phyloP scores from a whole-genome alignment of 2,113 vertebrate genomes.

The Mirounga angustirostris region DNA sequence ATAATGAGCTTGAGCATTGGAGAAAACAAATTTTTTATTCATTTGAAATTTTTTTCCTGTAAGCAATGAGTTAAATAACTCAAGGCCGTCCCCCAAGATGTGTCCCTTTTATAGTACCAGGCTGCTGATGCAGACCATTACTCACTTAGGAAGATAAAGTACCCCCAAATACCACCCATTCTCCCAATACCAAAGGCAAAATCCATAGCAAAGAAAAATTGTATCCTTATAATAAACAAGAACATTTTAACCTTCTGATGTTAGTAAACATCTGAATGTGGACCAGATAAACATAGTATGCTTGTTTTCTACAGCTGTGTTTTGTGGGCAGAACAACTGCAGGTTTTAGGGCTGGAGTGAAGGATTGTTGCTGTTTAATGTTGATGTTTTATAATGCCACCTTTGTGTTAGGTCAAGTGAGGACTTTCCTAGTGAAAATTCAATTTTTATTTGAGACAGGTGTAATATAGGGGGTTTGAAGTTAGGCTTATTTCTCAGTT shows the following conservation, averaged over 20 bases:
- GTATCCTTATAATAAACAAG: conserved; percentile 29
- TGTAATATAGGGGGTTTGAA: conserved; percentile 9
- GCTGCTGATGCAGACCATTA: background rate
- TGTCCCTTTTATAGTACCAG: conserved; percentile 24
- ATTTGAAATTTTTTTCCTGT: conserved; percentile 51
- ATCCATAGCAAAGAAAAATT: conserved; percentile 38
- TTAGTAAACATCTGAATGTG: conserved; percentile 48
- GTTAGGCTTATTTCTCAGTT: conserved; percentile 25
- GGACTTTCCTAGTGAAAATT: conserved; percentile 50
- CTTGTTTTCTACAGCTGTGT: conserved; percentile 35
- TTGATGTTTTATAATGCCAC: conserved; percentile 26
- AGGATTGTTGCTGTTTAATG: conserved; percentile 20
- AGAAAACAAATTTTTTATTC: conserved; percentile 26
- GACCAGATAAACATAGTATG: background rate
- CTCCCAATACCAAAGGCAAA: background rate
- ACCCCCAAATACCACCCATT: background rate
- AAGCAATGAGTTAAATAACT: conserved; percentile 44
- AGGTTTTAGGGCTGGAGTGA: conserved; percentile 18
- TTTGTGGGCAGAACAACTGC: background rate
- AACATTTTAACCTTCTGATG: conserved; percentile 41
- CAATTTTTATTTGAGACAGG: conserved; percentile 43
- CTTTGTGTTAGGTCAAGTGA: conserved; percentile 49
- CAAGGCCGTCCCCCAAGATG: background rate
- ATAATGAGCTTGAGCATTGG: conserved; percentile 11
- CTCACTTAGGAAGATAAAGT: conserved; percentile 8